A percentile compares a stretch with the other conserved stretches of the same genome.
Evolutionary conservation across 2,113 vertebrate species (phyloP).

Genomic region (Rostratula benghalensis): DNA sequence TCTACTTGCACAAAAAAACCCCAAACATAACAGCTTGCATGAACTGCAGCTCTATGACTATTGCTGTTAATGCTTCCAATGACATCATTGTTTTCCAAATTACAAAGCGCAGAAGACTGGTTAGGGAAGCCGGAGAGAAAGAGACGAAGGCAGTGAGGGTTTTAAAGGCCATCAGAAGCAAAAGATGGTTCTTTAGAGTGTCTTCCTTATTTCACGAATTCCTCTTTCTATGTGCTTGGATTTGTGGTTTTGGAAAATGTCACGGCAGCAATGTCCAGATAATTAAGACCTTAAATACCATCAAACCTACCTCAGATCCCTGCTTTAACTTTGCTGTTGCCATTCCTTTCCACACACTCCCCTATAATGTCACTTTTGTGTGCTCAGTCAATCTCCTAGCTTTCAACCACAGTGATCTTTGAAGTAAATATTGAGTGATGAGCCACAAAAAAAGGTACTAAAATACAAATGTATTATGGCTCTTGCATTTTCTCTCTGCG

Average conservation of each 20-base stretch:
- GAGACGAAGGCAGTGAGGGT: neutral
- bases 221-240: neutral
- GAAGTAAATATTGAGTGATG: neutral
- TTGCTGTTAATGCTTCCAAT: slow-evolving; percentile 46
- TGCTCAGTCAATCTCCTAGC: neutral
- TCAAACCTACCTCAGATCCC: neutral
- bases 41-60: slow-evolving; percentile 17
- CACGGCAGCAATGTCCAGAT: neutral
- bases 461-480: neutral
- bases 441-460: neutral
- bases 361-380: neutral
- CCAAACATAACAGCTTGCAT: slow-evolving; percentile 32
- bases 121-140: neutral
- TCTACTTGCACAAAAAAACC: neutral
- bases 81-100: slow-evolving; percentile 62
- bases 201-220: neutral
- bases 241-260: neutral
- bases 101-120: neutral
- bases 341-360: neutral
- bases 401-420: neutral
- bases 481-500: neutral
- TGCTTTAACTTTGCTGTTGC: neutral
- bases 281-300: neutral
- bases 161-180: neutral
- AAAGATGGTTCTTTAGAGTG: neutral